These are phyloP conservation scores for Eremobia ochroleuca DNA, from an alignment of 2,888 invertebrate genomes.

Conservation along the genomic window DNA sequence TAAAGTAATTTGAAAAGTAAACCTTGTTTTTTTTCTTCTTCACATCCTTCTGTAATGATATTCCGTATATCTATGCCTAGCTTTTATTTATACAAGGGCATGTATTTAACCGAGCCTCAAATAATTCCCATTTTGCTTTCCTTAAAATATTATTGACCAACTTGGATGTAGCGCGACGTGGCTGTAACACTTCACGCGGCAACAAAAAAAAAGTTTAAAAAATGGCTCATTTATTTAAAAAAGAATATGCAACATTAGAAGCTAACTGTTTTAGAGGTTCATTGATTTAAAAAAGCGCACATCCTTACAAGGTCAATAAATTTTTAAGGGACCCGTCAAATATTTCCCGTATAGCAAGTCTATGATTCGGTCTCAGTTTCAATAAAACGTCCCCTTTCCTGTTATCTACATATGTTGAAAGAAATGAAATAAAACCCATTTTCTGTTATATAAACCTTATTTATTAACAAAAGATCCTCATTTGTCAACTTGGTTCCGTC, in stretches of 20 bases:
- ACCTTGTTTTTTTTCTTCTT: constrained; percentile 26
- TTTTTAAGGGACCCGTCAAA: not conserved
- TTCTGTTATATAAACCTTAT: constrained; percentile 15
- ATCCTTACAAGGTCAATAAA: not conserved
- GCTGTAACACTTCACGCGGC: no score
- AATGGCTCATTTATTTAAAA: no score
- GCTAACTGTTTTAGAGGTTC: no score
- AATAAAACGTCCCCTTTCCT: not conserved
- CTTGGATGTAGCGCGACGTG: not conserved
- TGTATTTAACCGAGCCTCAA: not conserved
- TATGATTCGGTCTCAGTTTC: not conserved
- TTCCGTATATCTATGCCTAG: not conserved
- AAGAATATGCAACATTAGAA: no score
- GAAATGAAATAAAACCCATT: constrained; percentile 1
- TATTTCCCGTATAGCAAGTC: not conserved
- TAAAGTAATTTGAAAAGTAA: constrained; percentile 78
- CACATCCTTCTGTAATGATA: not conserved
- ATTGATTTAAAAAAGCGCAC: no score
- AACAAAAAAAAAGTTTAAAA: no score
- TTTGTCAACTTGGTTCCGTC: constrained; percentile 82
- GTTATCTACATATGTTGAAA: not conserved
- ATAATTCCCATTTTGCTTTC: not conserved
- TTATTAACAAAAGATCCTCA: constrained; percentile 18
- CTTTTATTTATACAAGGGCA: not conserved
- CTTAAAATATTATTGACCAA: not conserved